Base-by-base conservation (phyloP, 2,888 invertebrate species). In the Odontomyia ornata region DNA sequence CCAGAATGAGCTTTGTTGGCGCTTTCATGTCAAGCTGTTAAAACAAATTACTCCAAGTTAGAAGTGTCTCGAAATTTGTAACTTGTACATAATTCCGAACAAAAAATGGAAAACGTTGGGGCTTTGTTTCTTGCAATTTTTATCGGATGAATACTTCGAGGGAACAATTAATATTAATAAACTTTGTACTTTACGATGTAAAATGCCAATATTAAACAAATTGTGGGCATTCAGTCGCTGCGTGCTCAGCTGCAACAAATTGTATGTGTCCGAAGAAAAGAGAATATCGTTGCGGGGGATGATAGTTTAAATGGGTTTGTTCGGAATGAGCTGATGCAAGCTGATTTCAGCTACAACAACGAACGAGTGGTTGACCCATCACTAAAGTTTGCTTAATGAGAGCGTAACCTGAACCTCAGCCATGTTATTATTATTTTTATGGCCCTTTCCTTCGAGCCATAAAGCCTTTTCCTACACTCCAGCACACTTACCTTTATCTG, bases 381-480 rank as follows among this genome's bases (percentile, higher is more conserved):
- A 4, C 84, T 92, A 76, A 90, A 90, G 82, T 89, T 89, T 78
- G 89, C 89, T 15, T 90, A 91, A 67, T 90, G 89, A 86, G 83
- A 92, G 43, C 89, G 90, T 81, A 88, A 89, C 30, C 84, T 93
- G 62, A 91, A 92, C 85, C 84, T 92, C 47, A 91, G 91, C n/a
- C n/a, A n/a, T n/a, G n/a, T n/a, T n/a, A n/a, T n/a, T n/a, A n/a
- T n/a, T n/a, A n/a, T n/a, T n/a, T n/a, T n/a, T n/a, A n/a, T n/a
- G n/a, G n/a, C n/a, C n/a, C n/a, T n/a, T n/a, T n/a, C n/a, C n/a
- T n/a, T n/a, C n/a, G n/a, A n/a, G n/a, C n/a, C n/a, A n/a, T n/a
- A n/a, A n/a, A n/a, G n/a, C n/a, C n/a, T n/a, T n/a, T n/a, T n/a
- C n/a, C n/a, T n/a, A n/a, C n/a, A n/a, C n/a, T n/a, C n/a, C n/a